Evolutionary conservation across 2,797 vertebrate species (phyloP).

Genomic region (Poecilia picta): DNA sequence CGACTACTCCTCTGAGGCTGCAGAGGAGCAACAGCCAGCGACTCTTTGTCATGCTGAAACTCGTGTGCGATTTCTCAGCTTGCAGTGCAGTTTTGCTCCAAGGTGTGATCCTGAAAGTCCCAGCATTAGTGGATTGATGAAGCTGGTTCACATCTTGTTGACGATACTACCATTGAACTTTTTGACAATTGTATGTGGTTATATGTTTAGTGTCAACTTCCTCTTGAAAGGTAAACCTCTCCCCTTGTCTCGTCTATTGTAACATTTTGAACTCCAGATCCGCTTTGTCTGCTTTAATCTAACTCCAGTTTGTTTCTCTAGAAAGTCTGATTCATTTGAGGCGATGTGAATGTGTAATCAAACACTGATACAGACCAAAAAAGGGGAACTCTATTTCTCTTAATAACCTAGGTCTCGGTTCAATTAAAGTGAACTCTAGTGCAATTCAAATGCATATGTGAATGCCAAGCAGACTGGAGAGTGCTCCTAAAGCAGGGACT

Average conservation of each 20-base stretch:
- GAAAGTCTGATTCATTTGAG: neutral
- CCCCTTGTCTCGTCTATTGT: neutral
- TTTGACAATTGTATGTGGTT: neutral
- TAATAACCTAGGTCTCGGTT: neutral
- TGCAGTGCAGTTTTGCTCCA: constrained; percentile 32
- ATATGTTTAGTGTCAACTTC: neutral
- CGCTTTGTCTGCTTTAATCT: neutral
- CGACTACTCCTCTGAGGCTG: constrained; percentile 61
- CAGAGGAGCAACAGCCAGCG: constrained; percentile 49
- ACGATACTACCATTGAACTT: constrained; percentile 32
- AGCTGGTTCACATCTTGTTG: constrained; percentile 55
- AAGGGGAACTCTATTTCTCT: neutral
- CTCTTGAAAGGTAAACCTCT: neutral
- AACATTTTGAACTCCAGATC: neutral
- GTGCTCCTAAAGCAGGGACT: neutral
- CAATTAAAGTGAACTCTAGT: neutral
- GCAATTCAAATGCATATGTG: neutral
- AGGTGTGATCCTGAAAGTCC: constrained; percentile 61
- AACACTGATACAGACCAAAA: neutral
- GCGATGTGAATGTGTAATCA: neutral
- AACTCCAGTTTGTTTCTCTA: neutral
- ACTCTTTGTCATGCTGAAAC: constrained; percentile 61
- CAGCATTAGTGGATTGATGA: constrained; percentile 48
- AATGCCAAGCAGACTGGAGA: neutral
- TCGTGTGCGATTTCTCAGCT: constrained; percentile 24